Evolutionary conservation across 1,140 invertebrate species (phyloP).

Genomic region (Geopemphigus sp.): DNA sequence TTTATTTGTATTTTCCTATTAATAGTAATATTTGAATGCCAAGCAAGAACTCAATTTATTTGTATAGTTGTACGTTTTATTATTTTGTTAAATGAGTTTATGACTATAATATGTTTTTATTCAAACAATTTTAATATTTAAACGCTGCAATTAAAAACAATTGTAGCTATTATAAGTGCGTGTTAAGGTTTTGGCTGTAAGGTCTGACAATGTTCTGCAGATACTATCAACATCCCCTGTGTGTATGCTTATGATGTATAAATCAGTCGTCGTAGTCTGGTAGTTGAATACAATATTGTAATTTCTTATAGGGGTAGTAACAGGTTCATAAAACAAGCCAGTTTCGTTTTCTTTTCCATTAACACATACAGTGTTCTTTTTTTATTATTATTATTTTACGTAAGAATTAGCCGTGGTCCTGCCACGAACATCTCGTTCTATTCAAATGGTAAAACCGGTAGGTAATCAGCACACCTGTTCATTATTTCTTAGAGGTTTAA

Average conservation of each 20-base stretch:
- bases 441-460: conserved; percentile 22
- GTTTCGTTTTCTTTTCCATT: conserved; percentile 11
- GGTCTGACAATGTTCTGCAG: no score
- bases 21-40: no score
- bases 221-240: no score
- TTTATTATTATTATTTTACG: conserved; percentile 12
- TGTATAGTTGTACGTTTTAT: no score
- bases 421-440: neutral
- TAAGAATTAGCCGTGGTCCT: neutral
- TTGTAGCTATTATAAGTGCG: neutral
- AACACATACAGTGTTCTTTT: neutral
- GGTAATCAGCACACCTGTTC: conserved; percentile 42
- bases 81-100: no score
- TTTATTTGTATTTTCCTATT: no score
- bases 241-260: no score
- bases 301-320: conserved; percentile 17
- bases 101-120: no score
- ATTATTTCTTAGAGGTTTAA: neutral
- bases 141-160: no score
- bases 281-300: neutral
- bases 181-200: no score
- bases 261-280: neutral
- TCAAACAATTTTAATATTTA: no score
- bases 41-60: no score
- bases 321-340: conserved; percentile 2